Evolutionary conservation across 2,888 invertebrate species (phyloP), one percentile per base, ranked within the genome.

Genomic region (Timema cristinae): DNA sequence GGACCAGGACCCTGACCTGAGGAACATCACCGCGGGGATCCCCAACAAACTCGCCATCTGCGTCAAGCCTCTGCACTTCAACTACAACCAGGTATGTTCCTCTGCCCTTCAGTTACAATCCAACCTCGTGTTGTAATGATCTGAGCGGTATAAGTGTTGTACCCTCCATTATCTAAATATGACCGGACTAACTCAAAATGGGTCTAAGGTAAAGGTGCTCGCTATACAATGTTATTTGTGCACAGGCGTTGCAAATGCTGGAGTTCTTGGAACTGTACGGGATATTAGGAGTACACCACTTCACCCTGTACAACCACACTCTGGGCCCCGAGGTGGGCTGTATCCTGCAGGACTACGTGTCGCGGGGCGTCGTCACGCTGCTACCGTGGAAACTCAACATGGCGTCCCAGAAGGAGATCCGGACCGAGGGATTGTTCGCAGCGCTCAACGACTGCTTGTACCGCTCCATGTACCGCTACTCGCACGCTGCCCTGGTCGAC

Each of bases 381-480:
- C 83, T 93, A 77, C 91, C 92, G 2, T 94, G 94, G 96, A 90
- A 93, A 80, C 86, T 95, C 77, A 91, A 94, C 74, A 91, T 94
- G 85, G 86, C 90, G 50, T 95, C 95, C 1, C 94, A 94, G 81
- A 90, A 91, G 79, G 95, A 96, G 83, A 96, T 96, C 75, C 90
- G 96, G 75, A 96, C 95, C 1, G 95, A 96, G 81, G 95, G 95
- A 7, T 86, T 94, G 75, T 96, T 96, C 81, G 95, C 95, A 0
- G 94, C 95, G 9, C 88, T 96, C 77, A 96, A 96, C 83, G 96
- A 96, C 85, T 96, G 96, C 81, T 87, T 96, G 47, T 96, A 96
- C 83, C 88, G 96, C 78, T 93, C 91, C 73, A 95, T 96, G 94
- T 91, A 93, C 77, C 84, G 84, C 71, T 93, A 91, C 77, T 90